A percentile compares a stretch with the other conserved stretches of the same genome.
Evolutionary conservation across 1,140 invertebrate species (phyloP).

Genomic region (Pachypeltis micranthus): DNA sequence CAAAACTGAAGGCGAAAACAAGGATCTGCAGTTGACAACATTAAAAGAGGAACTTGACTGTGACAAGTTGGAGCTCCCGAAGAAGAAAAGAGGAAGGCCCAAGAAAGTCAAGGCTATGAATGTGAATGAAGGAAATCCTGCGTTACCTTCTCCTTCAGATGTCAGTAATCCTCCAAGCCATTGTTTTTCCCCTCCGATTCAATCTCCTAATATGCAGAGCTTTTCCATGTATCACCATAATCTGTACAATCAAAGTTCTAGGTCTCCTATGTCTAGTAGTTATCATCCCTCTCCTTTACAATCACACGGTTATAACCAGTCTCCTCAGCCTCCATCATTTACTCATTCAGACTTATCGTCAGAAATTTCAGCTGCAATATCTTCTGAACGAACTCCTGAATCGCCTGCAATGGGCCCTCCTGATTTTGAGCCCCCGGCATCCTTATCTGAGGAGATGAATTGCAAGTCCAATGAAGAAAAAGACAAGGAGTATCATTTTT

Average conservation of each 20-base stretch:
- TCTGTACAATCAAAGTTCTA: conserved; percentile 27
- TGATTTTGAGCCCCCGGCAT: conserved; percentile 61
- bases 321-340: conserved; percentile 46
- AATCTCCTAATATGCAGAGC: conserved; percentile 38
- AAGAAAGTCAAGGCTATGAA: conserved; percentile 66
- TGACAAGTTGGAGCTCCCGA: conserved; percentile 17
- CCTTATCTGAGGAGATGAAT: conserved; percentile 40
- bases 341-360: conserved; percentile 62
- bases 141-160: conserved; percentile 19
- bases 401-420: conserved; percentile 55
- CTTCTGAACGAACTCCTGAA: conserved; percentile 51
- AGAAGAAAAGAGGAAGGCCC: conserved; percentile 50
- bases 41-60: conserved; percentile 10
- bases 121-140: conserved; percentile 44
- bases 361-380: conserved; percentile 64
- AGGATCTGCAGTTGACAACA: too few species aligned
- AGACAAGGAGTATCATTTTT: conserved; percentile 39
- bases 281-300: conserved; percentile 29
- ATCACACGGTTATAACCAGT: conserved; percentile 33
- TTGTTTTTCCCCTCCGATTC: conserved; percentile 44
- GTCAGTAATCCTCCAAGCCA: conserved; percentile 33
- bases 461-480: conserved; percentile 28
- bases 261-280: conserved; percentile 29
- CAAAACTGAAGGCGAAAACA: conserved; percentile 37
- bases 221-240: conserved; percentile 37